A percentile compares a stretch with the other conserved stretches of the same genome.
These are phyloP conservation scores for Ciconia boyciana DNA, from an alignment of 2,113 vertebrate genomes.

Conservation along the genomic window DNA sequence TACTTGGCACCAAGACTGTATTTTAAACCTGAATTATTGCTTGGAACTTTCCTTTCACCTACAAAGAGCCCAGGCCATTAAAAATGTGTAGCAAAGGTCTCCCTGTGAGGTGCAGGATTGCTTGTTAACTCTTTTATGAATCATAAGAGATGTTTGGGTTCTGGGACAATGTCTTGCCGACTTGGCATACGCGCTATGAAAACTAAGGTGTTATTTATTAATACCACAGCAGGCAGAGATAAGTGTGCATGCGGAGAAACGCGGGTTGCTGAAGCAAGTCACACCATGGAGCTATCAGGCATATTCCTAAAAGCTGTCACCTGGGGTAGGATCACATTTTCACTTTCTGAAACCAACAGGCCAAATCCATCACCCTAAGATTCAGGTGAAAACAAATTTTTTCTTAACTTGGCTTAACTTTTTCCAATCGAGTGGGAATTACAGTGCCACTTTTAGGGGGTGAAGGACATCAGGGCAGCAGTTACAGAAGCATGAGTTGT, in stretches of 20 bases:
- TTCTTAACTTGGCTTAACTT: not conserved
- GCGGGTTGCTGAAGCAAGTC: not conserved
- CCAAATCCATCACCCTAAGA: not conserved
- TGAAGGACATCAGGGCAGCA: not conserved
- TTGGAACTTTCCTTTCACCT: conserved; percentile 61
- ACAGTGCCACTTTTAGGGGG: not conserved
- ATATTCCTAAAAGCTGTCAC: not conserved
- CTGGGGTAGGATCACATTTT: not conserved
- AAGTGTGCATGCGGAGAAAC: fast-evolving
- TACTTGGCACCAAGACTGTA: conserved; percentile 33
- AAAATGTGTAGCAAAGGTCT: conserved; percentile 52
- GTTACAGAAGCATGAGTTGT: not conserved
- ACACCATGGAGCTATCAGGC: not conserved
- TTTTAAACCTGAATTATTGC: conserved; percentile 48
- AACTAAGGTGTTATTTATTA: not conserved
- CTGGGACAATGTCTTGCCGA: not conserved
- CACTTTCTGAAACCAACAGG: not conserved
- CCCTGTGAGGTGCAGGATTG: not conserved
- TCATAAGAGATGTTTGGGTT: not conserved
- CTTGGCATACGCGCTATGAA: fast-evolving
- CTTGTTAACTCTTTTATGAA: conserved; percentile 9
- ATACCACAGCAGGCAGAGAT: not conserved
- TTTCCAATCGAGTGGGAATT: fast-evolving
- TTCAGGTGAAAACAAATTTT: not conserved
- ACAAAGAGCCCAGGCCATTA: conserved; percentile 38